Evolutionary conservation across 2,888 invertebrate species (phyloP), one percentile per base, ranked within the genome.

Genomic region (Automeris io): DNA sequence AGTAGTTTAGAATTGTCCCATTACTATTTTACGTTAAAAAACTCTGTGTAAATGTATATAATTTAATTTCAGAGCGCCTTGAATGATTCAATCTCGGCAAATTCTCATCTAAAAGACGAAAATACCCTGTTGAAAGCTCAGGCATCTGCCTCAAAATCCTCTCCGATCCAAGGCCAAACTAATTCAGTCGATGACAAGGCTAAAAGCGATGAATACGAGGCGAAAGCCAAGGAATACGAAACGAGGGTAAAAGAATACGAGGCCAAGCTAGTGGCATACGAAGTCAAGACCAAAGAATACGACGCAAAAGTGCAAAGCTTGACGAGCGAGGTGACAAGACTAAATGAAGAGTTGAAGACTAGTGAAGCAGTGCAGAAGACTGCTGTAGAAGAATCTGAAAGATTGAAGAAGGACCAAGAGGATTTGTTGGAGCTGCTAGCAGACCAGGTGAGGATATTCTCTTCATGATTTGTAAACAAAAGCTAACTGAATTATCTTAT

Each of bases 381-480:
- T 1, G 46, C 61, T 1, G 47, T 40, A 0, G 70, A 68, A 0
- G 91, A 93, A 49, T 63, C 94, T 49, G 90, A 90, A 25, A 88
- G 89, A 48, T 62, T 96, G 45, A 91, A 90, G 62, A 95, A 92
- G 63, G 98, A 99, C 62, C 98, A 98, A 71, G 98, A 99, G 54
- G 97, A 98, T 76, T 78, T 99, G 45, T 76, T 99, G 39, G 93
- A 95, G 61, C 78, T 99, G 41, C 83, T 99, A 24, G 93, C 95
- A 0, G 96, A 98, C 70, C 97, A 98, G 88, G 98, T 86, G 34
- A 37, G 50, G 8, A 7, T 31, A 16, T 24, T 18, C 2, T 1
- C 5, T n/a, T n/a, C n/a, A n/a, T n/a, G n/a, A n/a, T n/a, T n/a
- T n/a, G n/a, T n/a, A n/a, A n/a, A n/a, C n/a, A n/a, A n/a, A n/a